These are phyloP conservation scores for Eudasyphora cyanicolor DNA, from an alignment of 2,888 invertebrate genomes.

Conservation along the genomic window DNA sequence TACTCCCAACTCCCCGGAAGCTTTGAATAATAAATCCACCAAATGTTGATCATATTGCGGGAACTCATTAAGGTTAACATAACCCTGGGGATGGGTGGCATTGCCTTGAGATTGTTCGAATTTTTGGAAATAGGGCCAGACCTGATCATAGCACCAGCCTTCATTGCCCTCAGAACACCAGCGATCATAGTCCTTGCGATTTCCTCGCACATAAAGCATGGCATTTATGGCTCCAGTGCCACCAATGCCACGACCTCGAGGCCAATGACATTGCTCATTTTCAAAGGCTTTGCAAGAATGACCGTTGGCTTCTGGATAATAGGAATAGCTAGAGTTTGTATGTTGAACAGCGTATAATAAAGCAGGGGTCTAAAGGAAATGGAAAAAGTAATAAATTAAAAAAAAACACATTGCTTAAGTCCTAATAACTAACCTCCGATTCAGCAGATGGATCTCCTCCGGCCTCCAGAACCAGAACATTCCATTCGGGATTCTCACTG, in stretches of 20 bases:
- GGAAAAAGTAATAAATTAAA: slow-evolving; percentile 66
- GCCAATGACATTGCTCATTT: slow-evolving; percentile 80
- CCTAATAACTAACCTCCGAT: slow-evolving; percentile 78
- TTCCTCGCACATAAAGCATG: slow-evolving; percentile 84
- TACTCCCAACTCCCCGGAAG: slow-evolving; percentile 80
- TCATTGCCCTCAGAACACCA: slow-evolving; percentile 83
- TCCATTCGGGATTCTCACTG: slow-evolving; percentile 87
- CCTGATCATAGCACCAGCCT: slow-evolving; percentile 86
- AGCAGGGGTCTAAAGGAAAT: slow-evolving; percentile 64
- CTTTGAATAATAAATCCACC: slow-evolving; percentile 75
- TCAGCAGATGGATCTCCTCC: slow-evolving; percentile 84
- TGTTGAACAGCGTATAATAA: slow-evolving; percentile 66
- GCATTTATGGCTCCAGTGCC: slow-evolving; percentile 84
- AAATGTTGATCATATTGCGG: slow-evolving; percentile 68
- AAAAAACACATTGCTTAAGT: too few species aligned
- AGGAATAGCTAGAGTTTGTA: slow-evolving; percentile 67
- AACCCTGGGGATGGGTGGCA: slow-evolving; percentile 67
- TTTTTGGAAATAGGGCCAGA: slow-evolving; percentile 89
- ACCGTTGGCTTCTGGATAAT: slow-evolving; percentile 67
- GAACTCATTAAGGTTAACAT: slow-evolving; percentile 79
- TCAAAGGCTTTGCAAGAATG: slow-evolving; percentile 67
- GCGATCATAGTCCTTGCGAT: slow-evolving; percentile 83
- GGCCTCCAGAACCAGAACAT: slow-evolving; percentile 88
- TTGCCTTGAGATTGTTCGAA: slow-evolving; percentile 79
- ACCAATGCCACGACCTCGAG: slow-evolving; percentile 83